Percentiles rank a stretch among this genome's conserved stretches.
phyloP scores from a whole-genome alignment of 2,888 invertebrate genomes.

The Mantis religiosa region DNA sequence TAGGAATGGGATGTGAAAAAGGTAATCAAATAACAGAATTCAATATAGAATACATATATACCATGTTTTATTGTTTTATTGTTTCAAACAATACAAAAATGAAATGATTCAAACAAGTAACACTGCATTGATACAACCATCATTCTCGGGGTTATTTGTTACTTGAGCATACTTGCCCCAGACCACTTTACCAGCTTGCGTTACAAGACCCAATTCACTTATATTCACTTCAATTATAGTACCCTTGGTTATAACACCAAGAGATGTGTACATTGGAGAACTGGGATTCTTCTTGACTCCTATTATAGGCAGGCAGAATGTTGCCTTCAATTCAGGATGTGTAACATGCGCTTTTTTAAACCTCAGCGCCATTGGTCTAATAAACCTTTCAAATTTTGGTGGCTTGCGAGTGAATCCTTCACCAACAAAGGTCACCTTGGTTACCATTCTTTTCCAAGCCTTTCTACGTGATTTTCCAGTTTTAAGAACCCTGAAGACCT shows the following conservation, averaged over 20 bases:
- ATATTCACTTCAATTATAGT: constrained; percentile 97
- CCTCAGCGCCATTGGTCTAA: constrained; percentile 92
- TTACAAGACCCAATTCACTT: constrained; percentile 96
- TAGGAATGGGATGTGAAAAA: too few relatives aligned
- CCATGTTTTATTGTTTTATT: too few relatives aligned
- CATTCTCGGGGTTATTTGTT: constrained; percentile 99
- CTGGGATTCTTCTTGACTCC: constrained; percentile 99
- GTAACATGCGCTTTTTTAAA: constrained; percentile 99
- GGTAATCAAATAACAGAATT: too few relatives aligned
- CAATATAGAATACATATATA: too few relatives aligned
- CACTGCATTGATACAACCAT: constrained; percentile 98
- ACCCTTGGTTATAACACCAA: constrained; percentile 98
- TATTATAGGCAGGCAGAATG: constrained; percentile 94
- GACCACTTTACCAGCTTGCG: constrained; percentile 97
- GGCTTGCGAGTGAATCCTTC: constrained; percentile 98
- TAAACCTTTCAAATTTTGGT: constrained; percentile 97
- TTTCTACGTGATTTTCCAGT: constrained; percentile 91
- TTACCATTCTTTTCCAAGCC: constrained; percentile 99
- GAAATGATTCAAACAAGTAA: constrained; percentile 70
- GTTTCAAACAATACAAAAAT: too few relatives aligned
- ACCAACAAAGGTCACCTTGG: constrained; percentile 96
- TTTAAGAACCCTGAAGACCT: constrained; percentile 90
- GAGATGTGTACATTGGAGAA: constrained; percentile 92
- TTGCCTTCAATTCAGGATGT: constrained; percentile 97
- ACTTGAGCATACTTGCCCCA: constrained; percentile 99